Conservation (phyloP, 2,888 invertebrate species). For the Scaptomyza flava region DNA sequence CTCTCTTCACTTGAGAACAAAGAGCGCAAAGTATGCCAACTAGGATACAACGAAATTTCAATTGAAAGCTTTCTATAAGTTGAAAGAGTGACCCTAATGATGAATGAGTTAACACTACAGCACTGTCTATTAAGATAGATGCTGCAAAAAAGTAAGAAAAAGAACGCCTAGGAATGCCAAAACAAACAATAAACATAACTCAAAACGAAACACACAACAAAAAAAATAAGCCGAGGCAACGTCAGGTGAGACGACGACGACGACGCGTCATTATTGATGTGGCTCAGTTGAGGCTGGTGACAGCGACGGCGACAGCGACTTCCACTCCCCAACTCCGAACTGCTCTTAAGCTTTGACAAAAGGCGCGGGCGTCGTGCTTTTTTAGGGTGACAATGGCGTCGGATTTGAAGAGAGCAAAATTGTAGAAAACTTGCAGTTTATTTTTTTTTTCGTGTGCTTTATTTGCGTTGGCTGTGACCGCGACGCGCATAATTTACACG, state of each 20-base stretch:
- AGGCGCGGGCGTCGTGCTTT: conserved; percentile 59
- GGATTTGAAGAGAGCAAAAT: conserved; percentile 44
- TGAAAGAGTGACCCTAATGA: conserved; percentile 68
- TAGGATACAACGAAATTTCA: conserved; percentile 17
- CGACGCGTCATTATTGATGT: conserved; percentile 60
- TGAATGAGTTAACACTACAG: conserved; percentile 52
- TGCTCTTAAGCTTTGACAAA: conserved; percentile 20
- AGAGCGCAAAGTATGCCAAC: conserved; percentile 10
- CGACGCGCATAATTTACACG: conserved; percentile 81
- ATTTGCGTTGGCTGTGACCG: conserved; percentile 79
- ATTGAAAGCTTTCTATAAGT: conserved; percentile 43
- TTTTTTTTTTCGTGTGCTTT: conserved; percentile 33
- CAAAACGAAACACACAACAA: conserved; percentile 40
- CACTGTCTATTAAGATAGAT: conserved; percentile 13
- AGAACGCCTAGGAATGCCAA: conserved; percentile 60
- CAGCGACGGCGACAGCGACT: neutral
- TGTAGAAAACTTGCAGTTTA: conserved; percentile 37
- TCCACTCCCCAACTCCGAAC: conserved; percentile 34
- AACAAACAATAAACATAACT: conserved; percentile 69
- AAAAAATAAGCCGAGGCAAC: conserved; percentile 48
- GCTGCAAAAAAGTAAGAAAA: conserved; percentile 35
- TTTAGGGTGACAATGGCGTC: conserved; percentile 66
- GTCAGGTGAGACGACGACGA: conserved; percentile 43
- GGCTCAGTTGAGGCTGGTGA: conserved; percentile 54
- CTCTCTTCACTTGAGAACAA: neutral